Evolutionary conservation across 2,888 invertebrate genomes (phyloP).

Genomic region (Clitarchus hookeri): DNA sequence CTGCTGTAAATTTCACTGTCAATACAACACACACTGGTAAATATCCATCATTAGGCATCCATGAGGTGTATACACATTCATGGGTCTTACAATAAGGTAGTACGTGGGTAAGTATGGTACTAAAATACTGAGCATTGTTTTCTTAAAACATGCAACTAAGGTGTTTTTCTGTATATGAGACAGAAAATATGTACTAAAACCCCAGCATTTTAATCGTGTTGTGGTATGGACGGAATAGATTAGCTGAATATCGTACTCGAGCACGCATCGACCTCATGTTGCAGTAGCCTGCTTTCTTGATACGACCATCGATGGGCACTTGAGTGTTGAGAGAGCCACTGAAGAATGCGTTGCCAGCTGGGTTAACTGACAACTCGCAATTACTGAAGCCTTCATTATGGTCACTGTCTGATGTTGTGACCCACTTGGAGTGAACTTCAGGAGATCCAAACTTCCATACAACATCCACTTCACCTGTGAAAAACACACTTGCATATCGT

Average conservation of each 20-base stretch:
- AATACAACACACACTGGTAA: no score
- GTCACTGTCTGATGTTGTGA: slow-evolving; percentile 78
- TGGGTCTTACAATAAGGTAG: no score
- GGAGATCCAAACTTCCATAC: slow-evolving; percentile 71
- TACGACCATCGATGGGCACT: slow-evolving; percentile 78
- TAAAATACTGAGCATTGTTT: no score
- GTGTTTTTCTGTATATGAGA: no score
- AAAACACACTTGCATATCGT: background rate
- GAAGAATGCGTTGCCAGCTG: slow-evolving; percentile 72
- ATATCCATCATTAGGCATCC: no score
- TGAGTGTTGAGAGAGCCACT: slow-evolving; percentile 70
- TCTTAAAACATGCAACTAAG: no score
- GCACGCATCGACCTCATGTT: slow-evolving; percentile 71
- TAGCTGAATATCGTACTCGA: slow-evolving; percentile 58
- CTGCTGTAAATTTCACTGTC: no score
- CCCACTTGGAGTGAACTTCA: slow-evolving; percentile 69
- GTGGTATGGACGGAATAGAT: background rate
- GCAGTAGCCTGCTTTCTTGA: slow-evolving; percentile 80
- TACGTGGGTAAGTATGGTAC: no score
- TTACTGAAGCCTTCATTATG: slow-evolving; percentile 77
- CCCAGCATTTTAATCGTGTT: no score
- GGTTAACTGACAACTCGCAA: slow-evolving; percentile 68
- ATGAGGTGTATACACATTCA: no score
- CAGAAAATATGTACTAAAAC: no score
- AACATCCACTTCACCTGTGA: slow-evolving; percentile 71